These are phyloP conservation scores for Drosophila fuyamai DNA, from an alignment of 1,140 invertebrate genomes.

Conservation along the genomic window DNA sequence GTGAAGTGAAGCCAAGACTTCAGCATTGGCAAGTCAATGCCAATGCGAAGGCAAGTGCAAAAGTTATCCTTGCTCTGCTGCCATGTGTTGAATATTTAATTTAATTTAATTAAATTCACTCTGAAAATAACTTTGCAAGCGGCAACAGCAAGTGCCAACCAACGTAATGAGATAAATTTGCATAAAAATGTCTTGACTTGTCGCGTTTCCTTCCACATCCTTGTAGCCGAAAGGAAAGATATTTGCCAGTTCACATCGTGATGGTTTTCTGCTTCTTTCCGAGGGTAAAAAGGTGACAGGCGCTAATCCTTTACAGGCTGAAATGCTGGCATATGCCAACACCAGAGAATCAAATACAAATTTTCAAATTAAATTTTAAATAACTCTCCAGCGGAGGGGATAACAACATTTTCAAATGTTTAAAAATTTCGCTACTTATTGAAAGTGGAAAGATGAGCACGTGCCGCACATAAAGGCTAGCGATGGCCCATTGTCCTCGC, in stretches of 20 bases:
- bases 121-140: slow-evolving; percentile 76
- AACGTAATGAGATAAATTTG: slow-evolving; percentile 79
- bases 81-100: slow-evolving; percentile 80
- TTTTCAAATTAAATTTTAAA: slow-evolving; percentile 78
- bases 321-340: slow-evolving; percentile 70
- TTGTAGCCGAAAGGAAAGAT: slow-evolving; percentile 66
- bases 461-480: slow-evolving; percentile 67
- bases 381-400: slow-evolving; percentile 34
- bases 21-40: slow-evolving; percentile 2
- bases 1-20: slow-evolving; percentile 3
- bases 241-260: slow-evolving; percentile 29
- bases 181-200: slow-evolving; percentile 71
- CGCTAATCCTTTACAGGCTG: slow-evolving; percentile 66
- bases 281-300: slow-evolving; percentile 41
- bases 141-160: slow-evolving; percentile 44
- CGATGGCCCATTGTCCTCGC: slow-evolving; percentile 50
- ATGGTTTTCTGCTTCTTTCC: neutral
- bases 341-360: slow-evolving; percentile 53
- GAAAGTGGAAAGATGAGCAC: slow-evolving; percentile 60
- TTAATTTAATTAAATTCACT: slow-evolving; percentile 80
- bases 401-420: slow-evolving; percentile 81
- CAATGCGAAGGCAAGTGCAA: slow-evolving; percentile 2
- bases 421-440: slow-evolving; percentile 74
- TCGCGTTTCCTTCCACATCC: slow-evolving; percentile 13
- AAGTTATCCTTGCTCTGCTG: slow-evolving; percentile 38